phyloP scores from a whole-genome alignment of 2,888 invertebrate species.

The Zele albiditarsus region DNA sequence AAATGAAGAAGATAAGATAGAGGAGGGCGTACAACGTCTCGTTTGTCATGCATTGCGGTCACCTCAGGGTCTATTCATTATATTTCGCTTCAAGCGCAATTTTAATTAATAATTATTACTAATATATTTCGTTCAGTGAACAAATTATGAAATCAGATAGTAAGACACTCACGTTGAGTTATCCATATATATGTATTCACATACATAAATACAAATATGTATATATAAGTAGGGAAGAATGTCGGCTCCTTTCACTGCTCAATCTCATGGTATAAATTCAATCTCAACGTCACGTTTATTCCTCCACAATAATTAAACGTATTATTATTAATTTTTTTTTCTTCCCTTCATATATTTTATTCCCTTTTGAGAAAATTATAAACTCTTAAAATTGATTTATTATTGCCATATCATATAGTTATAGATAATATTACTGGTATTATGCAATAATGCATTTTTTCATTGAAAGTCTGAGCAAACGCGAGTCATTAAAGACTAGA shows the following conservation, averaged over 20 bases:
- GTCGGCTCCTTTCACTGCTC: constrained; percentile 5
- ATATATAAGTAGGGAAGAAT: background rate
- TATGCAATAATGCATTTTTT: background rate
- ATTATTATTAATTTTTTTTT: background rate
- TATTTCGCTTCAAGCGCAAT: background rate
- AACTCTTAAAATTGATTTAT: background rate
- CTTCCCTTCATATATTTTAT: background rate
- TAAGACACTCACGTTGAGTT: background rate
- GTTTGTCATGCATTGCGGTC: background rate
- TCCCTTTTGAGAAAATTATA: background rate
- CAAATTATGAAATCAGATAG: background rate
- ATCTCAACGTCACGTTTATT: background rate
- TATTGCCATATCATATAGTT: background rate
- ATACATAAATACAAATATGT: background rate
- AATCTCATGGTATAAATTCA: constrained; percentile 7
- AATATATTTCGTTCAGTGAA: background rate
- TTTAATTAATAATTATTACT: background rate
- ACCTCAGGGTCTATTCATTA: background rate
- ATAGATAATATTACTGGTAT: background rate
- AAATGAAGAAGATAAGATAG: background rate
- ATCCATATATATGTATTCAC: background rate
- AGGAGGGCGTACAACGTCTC: background rate
- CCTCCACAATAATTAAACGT: background rate
- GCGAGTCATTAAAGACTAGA: background rate
- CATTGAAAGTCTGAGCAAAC: background rate